phyloP scores from a whole-genome alignment of 2,797 vertebrate species.

The Arctocebus calabarensis region DNA sequence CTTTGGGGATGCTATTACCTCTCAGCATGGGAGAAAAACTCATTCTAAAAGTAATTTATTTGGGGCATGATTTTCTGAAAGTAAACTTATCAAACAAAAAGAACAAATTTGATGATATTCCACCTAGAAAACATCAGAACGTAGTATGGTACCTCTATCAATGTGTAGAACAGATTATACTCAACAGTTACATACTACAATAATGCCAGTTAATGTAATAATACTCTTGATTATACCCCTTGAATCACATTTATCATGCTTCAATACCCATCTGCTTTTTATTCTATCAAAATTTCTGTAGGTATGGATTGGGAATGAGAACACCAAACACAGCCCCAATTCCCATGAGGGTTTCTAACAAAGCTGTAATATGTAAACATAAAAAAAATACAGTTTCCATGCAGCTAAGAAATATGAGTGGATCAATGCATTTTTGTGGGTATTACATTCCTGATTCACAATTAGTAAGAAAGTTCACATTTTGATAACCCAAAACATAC shows the following conservation, averaged over 20 bases:
- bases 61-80: conserved; percentile 12
- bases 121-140: not conserved
- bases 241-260: not conserved
- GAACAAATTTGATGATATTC: not conserved
- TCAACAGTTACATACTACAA: not conserved
- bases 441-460: not conserved
- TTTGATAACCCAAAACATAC: conserved; percentile 1
- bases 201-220: not conserved
- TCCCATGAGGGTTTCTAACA: not conserved
- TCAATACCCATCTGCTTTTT: not conserved
- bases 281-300: not conserved
- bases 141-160: not conserved
- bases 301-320: not conserved
- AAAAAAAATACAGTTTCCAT: not conserved
- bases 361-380: not conserved
- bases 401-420: not conserved
- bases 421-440: not conserved
- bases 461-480: not conserved
- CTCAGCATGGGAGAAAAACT: not conserved
- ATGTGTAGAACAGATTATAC: not conserved
- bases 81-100: not conserved
- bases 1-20: not conserved
- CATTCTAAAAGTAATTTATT: not conserved
- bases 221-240: not conserved
- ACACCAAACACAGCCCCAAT: not conserved